phyloP scores from a whole-genome alignment of 2,113 vertebrate genomes.

The Ciconia stormi region DNA sequence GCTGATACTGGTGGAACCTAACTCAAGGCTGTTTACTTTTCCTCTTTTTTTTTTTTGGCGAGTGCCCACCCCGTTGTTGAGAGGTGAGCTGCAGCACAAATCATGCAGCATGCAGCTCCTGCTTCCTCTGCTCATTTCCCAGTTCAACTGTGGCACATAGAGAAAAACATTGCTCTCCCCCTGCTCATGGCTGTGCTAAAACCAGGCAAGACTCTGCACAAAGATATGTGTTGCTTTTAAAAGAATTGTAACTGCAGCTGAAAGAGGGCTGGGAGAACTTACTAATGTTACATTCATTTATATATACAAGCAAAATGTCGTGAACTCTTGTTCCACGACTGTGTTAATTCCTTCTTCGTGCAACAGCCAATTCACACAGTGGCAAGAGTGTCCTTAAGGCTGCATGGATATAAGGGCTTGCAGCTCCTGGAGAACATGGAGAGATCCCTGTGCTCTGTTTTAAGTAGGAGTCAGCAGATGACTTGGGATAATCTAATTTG shows the following conservation, averaged over 20 bases:
- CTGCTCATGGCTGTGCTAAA: neutral
- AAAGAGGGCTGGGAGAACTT: neutral
- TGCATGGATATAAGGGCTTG: neutral
- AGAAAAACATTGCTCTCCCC: neutral
- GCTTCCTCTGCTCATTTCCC: neutral
- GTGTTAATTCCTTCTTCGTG: neutral
- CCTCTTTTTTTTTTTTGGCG: neutral
- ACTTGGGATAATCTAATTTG: constrained; percentile 48
- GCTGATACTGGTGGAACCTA: neutral
- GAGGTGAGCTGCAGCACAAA: neutral
- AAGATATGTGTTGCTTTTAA: neutral
- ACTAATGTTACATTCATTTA: neutral
- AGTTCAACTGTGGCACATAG: neutral
- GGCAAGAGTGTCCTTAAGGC: neutral
- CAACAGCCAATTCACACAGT: neutral
- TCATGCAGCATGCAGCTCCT: neutral
- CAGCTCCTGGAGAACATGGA: neutral
- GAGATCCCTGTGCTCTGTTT: neutral
- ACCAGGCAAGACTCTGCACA: neutral
- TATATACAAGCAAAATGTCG: neutral
- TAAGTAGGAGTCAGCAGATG: constrained; percentile 22
- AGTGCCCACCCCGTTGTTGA: neutral
- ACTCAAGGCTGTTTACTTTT: neutral
- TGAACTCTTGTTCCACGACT: neutral
- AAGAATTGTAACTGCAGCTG: neutral